phyloP scores from a whole-genome alignment of 2,888 invertebrate genomes.

The Lithosia quadra region DNA sequence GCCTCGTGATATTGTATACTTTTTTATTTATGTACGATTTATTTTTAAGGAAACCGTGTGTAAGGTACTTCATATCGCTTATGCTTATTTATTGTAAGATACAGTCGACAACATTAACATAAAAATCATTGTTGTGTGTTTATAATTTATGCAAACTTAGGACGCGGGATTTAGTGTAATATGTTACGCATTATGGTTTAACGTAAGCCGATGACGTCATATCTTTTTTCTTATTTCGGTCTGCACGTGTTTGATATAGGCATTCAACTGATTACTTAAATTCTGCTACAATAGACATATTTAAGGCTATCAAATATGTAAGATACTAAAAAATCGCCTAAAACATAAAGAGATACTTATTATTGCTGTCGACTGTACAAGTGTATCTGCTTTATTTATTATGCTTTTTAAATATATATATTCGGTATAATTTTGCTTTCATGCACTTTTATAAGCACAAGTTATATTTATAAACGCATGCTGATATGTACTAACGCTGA shows the following conservation, averaged over 20 bases:
- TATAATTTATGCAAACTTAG: neutral
- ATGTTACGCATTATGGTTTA: neutral
- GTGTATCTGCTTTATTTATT: conserved; percentile 28
- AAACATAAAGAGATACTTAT: neutral
- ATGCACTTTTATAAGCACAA: conserved; percentile 37
- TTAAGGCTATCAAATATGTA: neutral
- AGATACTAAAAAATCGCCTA: neutral
- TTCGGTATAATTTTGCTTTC: conserved; percentile 31
- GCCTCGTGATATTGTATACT: neutral
- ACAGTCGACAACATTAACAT: conserved; percentile 28
- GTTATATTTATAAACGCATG: conserved; percentile 45
- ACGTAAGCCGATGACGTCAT: neutral
- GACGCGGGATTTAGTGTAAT: neutral
- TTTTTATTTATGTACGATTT: neutral
- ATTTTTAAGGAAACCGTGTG: conserved; percentile 16
- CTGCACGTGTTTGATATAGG: neutral
- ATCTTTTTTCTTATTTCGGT: neutral
- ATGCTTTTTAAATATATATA: conserved; percentile 23
- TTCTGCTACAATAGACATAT: neutral
- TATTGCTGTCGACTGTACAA: conserved; percentile 33
- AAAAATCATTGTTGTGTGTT: neutral
- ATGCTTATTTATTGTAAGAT: conserved; percentile 41
- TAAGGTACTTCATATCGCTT: conserved; percentile 1
- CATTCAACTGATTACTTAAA: neutral
- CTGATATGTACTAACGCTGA: conserved; percentile 32